Base-by-base conservation (phyloP, 2,888 invertebrate species). In the Zaprionus obscuricornis region DNA sequence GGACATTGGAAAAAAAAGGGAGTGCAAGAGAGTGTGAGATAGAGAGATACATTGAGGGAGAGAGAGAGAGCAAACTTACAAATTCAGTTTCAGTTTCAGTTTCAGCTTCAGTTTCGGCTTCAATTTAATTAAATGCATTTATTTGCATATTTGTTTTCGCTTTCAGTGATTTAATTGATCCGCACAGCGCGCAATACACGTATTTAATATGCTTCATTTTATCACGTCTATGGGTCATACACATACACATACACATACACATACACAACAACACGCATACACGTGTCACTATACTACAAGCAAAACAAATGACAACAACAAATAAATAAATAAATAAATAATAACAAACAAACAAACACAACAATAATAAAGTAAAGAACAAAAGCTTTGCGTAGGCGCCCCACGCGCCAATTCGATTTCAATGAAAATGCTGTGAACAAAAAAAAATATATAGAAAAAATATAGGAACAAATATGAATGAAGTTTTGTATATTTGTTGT, bases 111-210 rank as follows among this genome's bases (percentile, higher is more conserved):
- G n/a, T n/a, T n/a, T n/a, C n/a, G n/a, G n/a, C n/a, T 68, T 68
- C 59, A 59, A 51, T 78, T 77, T 57, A 77, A 82, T 82, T 59
- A 62, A 66, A 77, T 62, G 42, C 60, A 78, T 78, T 78, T 78
- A 78, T 82, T 77, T 77, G 78, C 60, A 82, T 66, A 74, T 54
- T 57, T 68, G 68, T 71, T 40, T 42, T n/a, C n/a, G n/a, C n/a
- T n/a, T n/a, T n/a, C 49, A 20, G 10, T 55, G 71, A 66, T 74
- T 74, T 77, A 74, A 81, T 74, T 76, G 74, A 57, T 26, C 42
- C 34, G 14, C 31, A 31, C 51, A 33, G 6, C 10, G 3, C 7
- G 22, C 50, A 31, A 34, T 43, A 33, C 52, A 54, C 54, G 49
- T 43, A 54, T 54, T 55, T 68, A 47, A 69, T 69, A 69, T 63